These are phyloP conservation scores for Drosophila mauritiana DNA, from an alignment of 1,140 invertebrate species.

Conservation along the genomic window DNA sequence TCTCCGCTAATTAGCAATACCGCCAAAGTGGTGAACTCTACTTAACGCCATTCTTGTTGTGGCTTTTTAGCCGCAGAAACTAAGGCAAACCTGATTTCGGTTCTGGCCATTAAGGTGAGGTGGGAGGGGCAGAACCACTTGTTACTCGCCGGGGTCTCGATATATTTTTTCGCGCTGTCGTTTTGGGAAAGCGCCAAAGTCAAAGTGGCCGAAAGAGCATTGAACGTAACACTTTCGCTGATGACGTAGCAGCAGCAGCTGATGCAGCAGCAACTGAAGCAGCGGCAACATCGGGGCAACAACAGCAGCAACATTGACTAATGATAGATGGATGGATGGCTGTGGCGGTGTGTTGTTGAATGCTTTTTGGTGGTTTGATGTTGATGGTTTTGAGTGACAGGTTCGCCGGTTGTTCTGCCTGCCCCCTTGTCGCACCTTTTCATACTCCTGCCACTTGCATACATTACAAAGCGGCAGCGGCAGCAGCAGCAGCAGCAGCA, in stretches of 20 bases:
- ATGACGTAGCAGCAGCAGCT: conserved; percentile 31
- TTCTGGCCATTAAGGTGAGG: conserved; percentile 14
- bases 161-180: conserved; percentile 30
- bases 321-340: conserved; percentile 60
- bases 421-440: conserved; percentile 5
- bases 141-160: conserved; percentile 54
- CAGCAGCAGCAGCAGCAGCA: conserved; percentile 46
- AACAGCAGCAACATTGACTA: conserved; percentile 63
- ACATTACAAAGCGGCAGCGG: conserved; percentile 53
- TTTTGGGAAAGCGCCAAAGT: conserved; percentile 77
- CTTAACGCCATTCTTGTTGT: conserved; percentile 9
- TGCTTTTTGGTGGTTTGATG: conserved; percentile 61
- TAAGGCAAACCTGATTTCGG: conserved; percentile 38
- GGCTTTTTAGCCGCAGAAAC: conserved; percentile 25
- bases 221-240: conserved; percentile 81
- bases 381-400: conserved; percentile 74
- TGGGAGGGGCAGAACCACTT: conserved; percentile 59
- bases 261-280: conserved; percentile 4
- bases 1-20: conserved; percentile 66
- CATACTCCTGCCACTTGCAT: conserved; percentile 45
- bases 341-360: conserved; percentile 31
- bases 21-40: conserved; percentile 23
- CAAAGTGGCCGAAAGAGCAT: conserved; percentile 67
- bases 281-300: conserved; percentile 7
- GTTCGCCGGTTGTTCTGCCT: conserved; percentile 58